A percentile compares a stretch with the other conserved stretches of the same genome.
phyloP scores from a whole-genome alignment of 2,888 invertebrate genomes.

The Cephus runcator region DNA sequence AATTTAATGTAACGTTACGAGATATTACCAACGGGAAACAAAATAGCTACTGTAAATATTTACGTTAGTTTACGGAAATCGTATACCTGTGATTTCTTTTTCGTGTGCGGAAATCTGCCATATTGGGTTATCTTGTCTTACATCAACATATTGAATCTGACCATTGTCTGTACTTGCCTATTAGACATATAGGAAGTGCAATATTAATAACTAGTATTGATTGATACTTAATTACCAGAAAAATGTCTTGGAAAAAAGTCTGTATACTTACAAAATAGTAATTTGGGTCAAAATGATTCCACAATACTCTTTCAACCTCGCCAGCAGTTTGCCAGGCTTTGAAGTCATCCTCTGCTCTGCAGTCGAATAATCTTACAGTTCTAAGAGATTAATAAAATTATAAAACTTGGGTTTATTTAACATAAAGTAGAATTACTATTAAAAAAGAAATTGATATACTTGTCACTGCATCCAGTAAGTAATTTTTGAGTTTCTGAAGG shows the following conservation, averaged over 20 bases:
- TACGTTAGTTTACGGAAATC: conserved; percentile 4
- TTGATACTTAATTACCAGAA: not conserved
- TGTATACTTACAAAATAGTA: conserved; percentile 76
- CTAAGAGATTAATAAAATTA: conserved; percentile 62
- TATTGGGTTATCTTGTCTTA: conserved; percentile 69
- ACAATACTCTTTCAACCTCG: conserved; percentile 87
- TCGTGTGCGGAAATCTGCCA: conserved; percentile 84
- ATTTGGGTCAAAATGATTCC: conserved; percentile 85
- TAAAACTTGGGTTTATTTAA: conserved; percentile 1
- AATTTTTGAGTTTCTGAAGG: conserved; percentile 84
- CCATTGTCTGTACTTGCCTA: conserved; percentile 70
- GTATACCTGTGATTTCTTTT: conserved; percentile 84
- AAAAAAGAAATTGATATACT: conserved; percentile 54
- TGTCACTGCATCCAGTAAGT: conserved; percentile 85
- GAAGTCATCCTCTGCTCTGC: conserved; percentile 70
- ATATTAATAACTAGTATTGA: conserved; percentile 7
- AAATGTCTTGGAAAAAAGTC: not conserved
- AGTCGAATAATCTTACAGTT: conserved; percentile 82
- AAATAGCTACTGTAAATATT: not conserved
- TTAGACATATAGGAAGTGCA: conserved; percentile 15
- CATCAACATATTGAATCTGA: conserved; percentile 69
- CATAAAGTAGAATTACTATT: conserved; percentile 7
- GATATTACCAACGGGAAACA: conserved; percentile 4
- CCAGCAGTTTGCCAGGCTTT: conserved; percentile 79
- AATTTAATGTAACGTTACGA: conserved; percentile 8